These are phyloP conservation scores for Aradus depressus DNA, from an alignment of 2,888 invertebrate species.

Conservation along the genomic window DNA sequence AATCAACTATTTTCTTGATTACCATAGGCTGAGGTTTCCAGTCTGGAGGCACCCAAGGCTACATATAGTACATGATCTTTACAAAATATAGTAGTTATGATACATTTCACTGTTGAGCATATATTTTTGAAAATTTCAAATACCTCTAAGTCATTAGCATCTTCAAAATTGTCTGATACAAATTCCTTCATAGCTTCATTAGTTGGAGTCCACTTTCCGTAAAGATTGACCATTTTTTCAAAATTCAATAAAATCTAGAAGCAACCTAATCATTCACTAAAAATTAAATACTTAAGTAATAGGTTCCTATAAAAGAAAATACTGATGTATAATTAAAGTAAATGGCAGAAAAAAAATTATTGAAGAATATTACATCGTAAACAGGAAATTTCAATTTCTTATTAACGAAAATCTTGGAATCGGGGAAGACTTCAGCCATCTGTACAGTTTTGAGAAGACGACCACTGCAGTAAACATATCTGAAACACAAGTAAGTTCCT, in stretches of 20 bases:
- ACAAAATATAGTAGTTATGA: neutral
- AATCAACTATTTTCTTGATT: conserved; percentile 38
- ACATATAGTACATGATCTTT: neutral
- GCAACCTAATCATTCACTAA: neutral
- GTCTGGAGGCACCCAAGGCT: conserved; percentile 34
- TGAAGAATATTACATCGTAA: conserved; percentile 24
- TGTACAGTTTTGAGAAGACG: conserved; percentile 60
- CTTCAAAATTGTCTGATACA: conserved; percentile 46
- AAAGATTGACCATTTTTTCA: conserved; percentile 17
- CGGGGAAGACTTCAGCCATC: conserved; percentile 50
- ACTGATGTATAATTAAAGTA: neutral
- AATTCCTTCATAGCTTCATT: conserved; percentile 35
- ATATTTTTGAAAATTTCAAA: conserved; percentile 34
- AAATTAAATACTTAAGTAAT: neutral
- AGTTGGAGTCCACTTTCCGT: conserved; percentile 15
- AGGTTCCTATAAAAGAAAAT: neutral
- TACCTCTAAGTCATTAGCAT: conserved; percentile 34
- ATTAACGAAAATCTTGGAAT: conserved; percentile 78
- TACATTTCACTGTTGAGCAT: conserved; percentile 34
- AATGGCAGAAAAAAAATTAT: neutral
- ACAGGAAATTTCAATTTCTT: conserved; percentile 44
- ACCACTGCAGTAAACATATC: conserved; percentile 63
- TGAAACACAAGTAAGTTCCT: conserved; percentile 32
- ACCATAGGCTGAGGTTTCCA: conserved; percentile 37
- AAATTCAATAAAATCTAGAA: conserved; percentile 18